Conservation (phyloP, 2,888 invertebrate genomes). For the Proisotoma minuta region DNA sequence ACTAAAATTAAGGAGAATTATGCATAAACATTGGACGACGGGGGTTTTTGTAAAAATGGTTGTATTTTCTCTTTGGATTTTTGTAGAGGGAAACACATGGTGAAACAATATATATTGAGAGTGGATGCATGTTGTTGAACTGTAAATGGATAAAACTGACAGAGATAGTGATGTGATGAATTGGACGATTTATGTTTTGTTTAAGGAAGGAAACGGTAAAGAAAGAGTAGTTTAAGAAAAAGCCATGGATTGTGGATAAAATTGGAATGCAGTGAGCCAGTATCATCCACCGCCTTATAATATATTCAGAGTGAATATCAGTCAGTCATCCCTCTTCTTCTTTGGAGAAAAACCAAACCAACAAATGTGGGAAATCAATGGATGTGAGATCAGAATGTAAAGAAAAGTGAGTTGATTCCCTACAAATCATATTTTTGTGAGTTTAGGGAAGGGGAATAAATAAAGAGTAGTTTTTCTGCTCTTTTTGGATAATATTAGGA, state of each 20-base stretch:
- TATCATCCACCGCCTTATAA: too few species aligned
- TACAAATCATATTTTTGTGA: slow-evolving; percentile 17
- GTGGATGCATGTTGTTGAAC: slow-evolving; percentile 12
- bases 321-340: background rate
- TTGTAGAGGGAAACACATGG: too few species aligned
- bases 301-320: background rate
- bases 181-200: slow-evolving; percentile 14
- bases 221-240: background rate
- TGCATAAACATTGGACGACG: too few species aligned
- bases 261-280: background rate
- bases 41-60: too few species aligned
- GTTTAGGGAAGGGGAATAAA: background rate
- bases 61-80: too few species aligned
- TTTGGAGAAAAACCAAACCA: background rate
- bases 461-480: slow-evolving; percentile 3
- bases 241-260: background rate
- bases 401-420: slow-evolving; percentile 10
- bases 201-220: background rate
- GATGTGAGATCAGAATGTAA: slow-evolving; percentile 8
- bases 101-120: background rate
- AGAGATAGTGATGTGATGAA: slow-evolving; percentile 15
- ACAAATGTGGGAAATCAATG: slow-evolving; percentile 10
- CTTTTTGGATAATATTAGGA: slow-evolving; percentile 1
- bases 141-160: slow-evolving; percentile 18
- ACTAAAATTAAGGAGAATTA: too few species aligned